These are phyloP conservation scores for Podarcis cretensis DNA, from an alignment of 2,113 vertebrate genomes.

Conservation along the genomic window DNA sequence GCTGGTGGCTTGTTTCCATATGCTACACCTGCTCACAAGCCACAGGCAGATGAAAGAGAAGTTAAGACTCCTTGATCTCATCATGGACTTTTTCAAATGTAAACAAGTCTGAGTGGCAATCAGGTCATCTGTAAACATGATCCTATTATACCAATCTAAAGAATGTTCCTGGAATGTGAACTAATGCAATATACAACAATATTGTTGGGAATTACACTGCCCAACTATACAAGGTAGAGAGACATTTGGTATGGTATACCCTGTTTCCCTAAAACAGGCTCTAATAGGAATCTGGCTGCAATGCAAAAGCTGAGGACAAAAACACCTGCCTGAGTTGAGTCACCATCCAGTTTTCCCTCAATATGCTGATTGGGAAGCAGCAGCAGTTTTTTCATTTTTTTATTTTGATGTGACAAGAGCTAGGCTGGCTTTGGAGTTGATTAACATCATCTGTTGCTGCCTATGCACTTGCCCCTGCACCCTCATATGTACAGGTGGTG, in stretches of 20 bases:
- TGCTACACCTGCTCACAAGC: not conserved
- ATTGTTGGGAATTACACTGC: rapidly evolving
- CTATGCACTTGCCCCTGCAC: not conserved
- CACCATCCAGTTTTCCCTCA: not conserved
- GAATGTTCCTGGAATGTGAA: slow-evolving; percentile 40
- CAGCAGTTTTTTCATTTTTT: not conserved
- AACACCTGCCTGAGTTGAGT: not conserved
- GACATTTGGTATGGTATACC: not conserved
- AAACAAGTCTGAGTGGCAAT: not conserved
- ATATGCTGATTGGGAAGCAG: not conserved
- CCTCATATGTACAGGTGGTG: not conserved
- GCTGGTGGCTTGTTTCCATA: not conserved
- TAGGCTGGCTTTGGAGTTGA: not conserved
- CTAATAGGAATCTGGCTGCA: not conserved
- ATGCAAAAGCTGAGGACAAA: not conserved
- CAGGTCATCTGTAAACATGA: not conserved
- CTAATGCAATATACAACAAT: slow-evolving; percentile 48
- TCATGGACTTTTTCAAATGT: not conserved
- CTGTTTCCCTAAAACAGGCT: slow-evolving; percentile 17
- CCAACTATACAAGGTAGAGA: not conserved
- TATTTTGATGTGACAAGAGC: not conserved
- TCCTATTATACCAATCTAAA: not conserved
- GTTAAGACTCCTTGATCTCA: not conserved
- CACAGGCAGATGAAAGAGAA: not conserved
- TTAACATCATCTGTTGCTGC: not conserved